Base-by-base conservation (phyloP, 2,113 vertebrate genomes). In the Oryzias woworae region DNA sequence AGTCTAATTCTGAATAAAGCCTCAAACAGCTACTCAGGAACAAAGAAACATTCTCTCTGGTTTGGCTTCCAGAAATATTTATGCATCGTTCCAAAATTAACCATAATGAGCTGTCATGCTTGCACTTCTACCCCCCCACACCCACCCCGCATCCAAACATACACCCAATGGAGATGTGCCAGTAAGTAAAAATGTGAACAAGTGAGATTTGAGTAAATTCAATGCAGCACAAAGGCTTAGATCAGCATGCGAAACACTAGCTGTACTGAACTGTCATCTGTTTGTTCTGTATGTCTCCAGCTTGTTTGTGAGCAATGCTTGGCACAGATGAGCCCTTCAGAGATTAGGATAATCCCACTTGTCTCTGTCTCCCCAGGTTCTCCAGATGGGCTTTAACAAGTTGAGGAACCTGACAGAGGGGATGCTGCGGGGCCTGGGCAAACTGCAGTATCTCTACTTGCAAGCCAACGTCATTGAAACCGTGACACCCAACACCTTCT, bases 371-470 rank as follows among this genome's bases (percentile, higher is more conserved):
- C 70, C 55, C 65, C 84, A 90, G 87, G 89, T 90, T 75, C 89
- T 90, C 67, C 89, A 90, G 86, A 87, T 90, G 85, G 89, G 89
- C 47, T 90, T 89, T 71, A 90, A 90, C 88, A 89, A 86, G 65
- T 91, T 99, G 83, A 92, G 95, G 84, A 98, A 96, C 91, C 93
- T 99, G 75, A 98, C 96, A 0, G 97, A 98, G 90, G 97, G 95
- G 8, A 95, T 94, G 91, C 92, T 99, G 73, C 92, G 96, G 24
- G 97, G 97, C 54, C 91, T 99, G 90, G 91, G 95, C 83, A 95
- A 95, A 87, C 93, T 99, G 73, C 95, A 99, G 93, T 98, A 99
- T 82, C 95, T 99, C 70, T 98, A 99, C 92, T 93, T 99, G 85
- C 97, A 99, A 82, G 96, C 97, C 73, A 99, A 99, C 86, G 93